Base-by-base conservation (phyloP, 2,888 invertebrate genomes). In the Conistra vaccinii region DNA sequence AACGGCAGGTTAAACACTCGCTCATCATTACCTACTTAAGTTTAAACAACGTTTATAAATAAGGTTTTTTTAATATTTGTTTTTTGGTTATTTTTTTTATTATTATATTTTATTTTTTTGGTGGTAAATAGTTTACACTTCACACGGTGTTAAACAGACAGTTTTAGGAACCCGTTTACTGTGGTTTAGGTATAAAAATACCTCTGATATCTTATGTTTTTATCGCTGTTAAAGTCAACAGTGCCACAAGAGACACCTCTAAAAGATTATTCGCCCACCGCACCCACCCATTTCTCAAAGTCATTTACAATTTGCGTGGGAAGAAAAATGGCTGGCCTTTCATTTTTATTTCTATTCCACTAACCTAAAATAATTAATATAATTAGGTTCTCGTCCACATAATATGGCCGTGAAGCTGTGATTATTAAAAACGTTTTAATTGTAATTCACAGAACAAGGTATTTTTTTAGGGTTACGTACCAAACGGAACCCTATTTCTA, bases 231-330 rank as follows among this genome's bases (percentile, higher is more conserved):
- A 70, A 75, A 75, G 55, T 71, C 60, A 76, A 76, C 70, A 69
- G 12, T 51, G 26, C 26, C 39, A 55, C 58, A 53, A 62, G 72
- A 73, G 57, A 63, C 63, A 69, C 58, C 35, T 57, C n/a, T 60
- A 29, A 60, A 76, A 71, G 62, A 76, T 68, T 73, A 67, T 58
- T 80, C 75, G 66, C 83, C 73, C 69, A 80, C 70, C 45, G 76
- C 57, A 58, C 53, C 62, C 65, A 69, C 83, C 83, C 75, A 84
- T 81, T 78, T 80, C 76, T 75, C 58, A 77, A 75, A 77, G 74
- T 73, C 75, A 80, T 73, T 76, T n/a, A 66, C 57, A 42, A 55
- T 69, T 48, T 67, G 66, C 69, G 77, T 81, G 73, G 77, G 81
- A 81, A 77, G 35, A 14, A 68, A 81, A 81, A 72, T 61, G 69